Percentiles rank a stretch among this genome's conserved stretches.
Evolutionary conservation across 2,113 vertebrate species (phyloP).

Genomic region (Caranx ignobilis): DNA sequence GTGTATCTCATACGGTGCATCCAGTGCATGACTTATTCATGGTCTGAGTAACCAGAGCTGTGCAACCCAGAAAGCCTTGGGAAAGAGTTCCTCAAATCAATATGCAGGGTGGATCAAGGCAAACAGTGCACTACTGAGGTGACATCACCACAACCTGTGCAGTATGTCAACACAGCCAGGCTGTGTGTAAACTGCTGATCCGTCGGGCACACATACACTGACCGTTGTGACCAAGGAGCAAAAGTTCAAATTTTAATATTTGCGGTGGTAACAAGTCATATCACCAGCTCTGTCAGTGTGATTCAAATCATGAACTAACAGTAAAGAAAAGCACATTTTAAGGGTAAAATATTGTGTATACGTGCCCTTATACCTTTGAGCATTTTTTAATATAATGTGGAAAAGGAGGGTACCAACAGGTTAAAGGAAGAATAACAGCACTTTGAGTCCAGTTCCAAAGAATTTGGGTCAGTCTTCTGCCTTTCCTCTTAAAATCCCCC

Average conservation of each 20-base stretch:
- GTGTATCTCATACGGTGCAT: constrained; percentile 63
- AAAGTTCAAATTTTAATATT: not conserved
- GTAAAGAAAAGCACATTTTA: not conserved
- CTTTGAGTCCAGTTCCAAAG: constrained; percentile 13
- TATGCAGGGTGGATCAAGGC: constrained; percentile 15
- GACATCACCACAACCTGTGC: constrained; percentile 26
- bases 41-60: constrained; percentile 70
- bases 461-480: constrained; percentile 49
- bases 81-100: constrained; percentile 45
- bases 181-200: not conserved
- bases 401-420: constrained; percentile 12
- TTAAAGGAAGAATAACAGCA: constrained; percentile 16
- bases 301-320: not conserved
- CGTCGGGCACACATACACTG: not conserved
- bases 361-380: not conserved
- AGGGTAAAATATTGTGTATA: not conserved
- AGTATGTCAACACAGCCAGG: constrained; percentile 11
- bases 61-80: constrained; percentile 66
- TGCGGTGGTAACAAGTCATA: not conserved
- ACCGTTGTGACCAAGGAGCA: not conserved
- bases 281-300: too few species aligned
- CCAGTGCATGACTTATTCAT: constrained; percentile 79
- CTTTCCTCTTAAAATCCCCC: constrained; percentile 13
- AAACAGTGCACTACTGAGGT: not conserved
- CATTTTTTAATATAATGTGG: constrained; percentile 1